A percentile compares a stretch with the other conserved stretches of the same genome.
These are phyloP conservation scores for Trachurus trachurus DNA, from an alignment of 2,797 vertebrate genomes.

Conservation along the genomic window DNA sequence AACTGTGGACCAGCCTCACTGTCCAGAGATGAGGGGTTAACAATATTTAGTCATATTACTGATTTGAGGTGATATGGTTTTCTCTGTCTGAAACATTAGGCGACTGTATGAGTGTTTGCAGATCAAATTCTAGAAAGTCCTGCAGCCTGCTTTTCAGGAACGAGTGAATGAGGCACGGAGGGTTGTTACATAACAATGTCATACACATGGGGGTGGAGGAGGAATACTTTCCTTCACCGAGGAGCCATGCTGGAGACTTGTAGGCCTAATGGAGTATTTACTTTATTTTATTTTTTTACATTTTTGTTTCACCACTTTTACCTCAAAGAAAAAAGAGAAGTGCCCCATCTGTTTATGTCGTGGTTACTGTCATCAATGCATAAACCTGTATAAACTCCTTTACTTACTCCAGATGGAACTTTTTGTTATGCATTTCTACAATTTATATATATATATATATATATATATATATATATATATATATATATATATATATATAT, in stretches of 20 bases:
- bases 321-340: too few species aligned
- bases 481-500: too few species aligned
- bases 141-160: not conserved
- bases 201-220: not conserved
- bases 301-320: too few species aligned
- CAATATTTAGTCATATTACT: not conserved
- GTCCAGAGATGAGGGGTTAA: not conserved
- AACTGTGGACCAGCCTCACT: not conserved
- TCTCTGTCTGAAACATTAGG: not conserved
- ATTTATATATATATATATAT: too few species aligned
- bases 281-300: too few species aligned
- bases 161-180: not conserved
- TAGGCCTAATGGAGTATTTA: not conserved
- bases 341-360: not conserved
- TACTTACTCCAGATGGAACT: not conserved
- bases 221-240: not conserved
- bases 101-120: not conserved
- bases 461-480: too few species aligned
- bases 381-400: not conserved
- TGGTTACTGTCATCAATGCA: not conserved
- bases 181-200: not conserved
- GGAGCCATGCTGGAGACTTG: not conserved
- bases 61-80: not conserved
- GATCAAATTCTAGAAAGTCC: not conserved
- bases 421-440: too few species aligned